Base-by-base conservation (phyloP, 2,797 vertebrate species). In the Denticeps clupeoides region DNA sequence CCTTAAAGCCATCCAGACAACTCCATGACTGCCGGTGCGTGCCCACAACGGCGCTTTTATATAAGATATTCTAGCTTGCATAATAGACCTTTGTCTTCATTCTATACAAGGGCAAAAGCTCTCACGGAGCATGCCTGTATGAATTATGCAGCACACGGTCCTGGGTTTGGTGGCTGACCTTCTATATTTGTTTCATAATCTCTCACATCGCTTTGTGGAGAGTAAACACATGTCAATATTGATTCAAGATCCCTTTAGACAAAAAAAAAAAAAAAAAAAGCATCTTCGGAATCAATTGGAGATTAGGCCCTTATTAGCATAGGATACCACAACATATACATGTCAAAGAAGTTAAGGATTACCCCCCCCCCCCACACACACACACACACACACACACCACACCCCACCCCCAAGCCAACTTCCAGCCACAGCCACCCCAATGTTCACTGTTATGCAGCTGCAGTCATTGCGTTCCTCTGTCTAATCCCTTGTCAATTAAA, bases 401-500 rank as follows among this genome's bases (percentile, higher is more conserved):
- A n/a, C n/a, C n/a, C n/a, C n/a, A 24, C 51, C 58, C 73, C 70
- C 67, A 65, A 61, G 33, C 10, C 19, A 42, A 33, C 38, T 55
- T 58, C 41, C 27, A 21, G 16, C n/a, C n/a, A n/a, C n/a, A n/a
- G n/a, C n/a, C n/a, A n/a, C n/a, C n/a, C n/a, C n/a, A n/a, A n/a
- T n/a, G n/a, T n/a, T n/a, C n/a, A n/a, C 15, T 33, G 62, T 74
- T 67, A 59, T 62, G 63, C 70, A 53, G 63, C 60, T 55, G 66
- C 69, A 72, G 67, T 79, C 71, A 78, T 59, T 66, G n/a, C n/a
- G n/a, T 62, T 56, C 61, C 58, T 64, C 67, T 71, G 51, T 43
- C 62, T 73, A 79, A 79, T 75, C 73, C 72, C 61, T 55, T 27
- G 59, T 64, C 73, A 74, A 81, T 82, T 79, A 73, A 71, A 71